Base-by-base conservation (phyloP, 2,888 invertebrate genomes). In the Ophion ventricosus region DNA sequence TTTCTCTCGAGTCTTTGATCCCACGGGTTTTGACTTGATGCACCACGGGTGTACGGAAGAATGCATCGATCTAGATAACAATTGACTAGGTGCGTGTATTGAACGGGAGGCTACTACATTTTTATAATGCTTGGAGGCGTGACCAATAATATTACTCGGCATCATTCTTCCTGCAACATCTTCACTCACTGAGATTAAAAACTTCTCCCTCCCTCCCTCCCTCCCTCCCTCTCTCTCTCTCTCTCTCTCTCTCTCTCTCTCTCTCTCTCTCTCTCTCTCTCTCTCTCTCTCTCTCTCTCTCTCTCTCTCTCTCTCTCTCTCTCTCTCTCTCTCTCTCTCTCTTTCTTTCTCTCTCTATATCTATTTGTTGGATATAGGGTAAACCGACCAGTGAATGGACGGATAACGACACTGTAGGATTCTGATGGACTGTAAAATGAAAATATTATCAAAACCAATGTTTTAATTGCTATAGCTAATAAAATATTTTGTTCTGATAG, bases 131-230 rank as follows among this genome's bases (percentile, higher is more conserved):
- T 57, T 25, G 56, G 35, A 79, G 29, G 74, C 79, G 78, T 79
- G 82, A 79, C 82, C 56, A 43, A 63, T 75, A 43, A 73, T 69
- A 26, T 73, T 69, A 56, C 56, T 69, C 79, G 74, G 74, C 79
- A 70, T 64, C 54, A 63, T 49, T 17, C 25, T 54, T 20, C 26
- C 26, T 25, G 49, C 61, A 54, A 63, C 74, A 7, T 74, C 63
- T 74, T 64, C 63, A 74, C 49, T 63, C 63, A 2, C 11, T 40
- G 43, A 25, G 43, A 40, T 1, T 61, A 61, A 7, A 10, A 59
- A 40, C 10, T 20, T 20, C 25, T 66, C 40, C 1, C 43, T 17
- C 43, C 1, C 43, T 10, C 43, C 1, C 43, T 43, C 43, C 1
- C 43, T 43, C 43, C 11, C 43, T 43, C 11, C 11, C 43, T 43